A percentile compares a stretch with the other conserved stretches of the same genome.
phyloP scores from a whole-genome alignment of 2,888 invertebrate genomes.

The Apodemia mormo region DNA sequence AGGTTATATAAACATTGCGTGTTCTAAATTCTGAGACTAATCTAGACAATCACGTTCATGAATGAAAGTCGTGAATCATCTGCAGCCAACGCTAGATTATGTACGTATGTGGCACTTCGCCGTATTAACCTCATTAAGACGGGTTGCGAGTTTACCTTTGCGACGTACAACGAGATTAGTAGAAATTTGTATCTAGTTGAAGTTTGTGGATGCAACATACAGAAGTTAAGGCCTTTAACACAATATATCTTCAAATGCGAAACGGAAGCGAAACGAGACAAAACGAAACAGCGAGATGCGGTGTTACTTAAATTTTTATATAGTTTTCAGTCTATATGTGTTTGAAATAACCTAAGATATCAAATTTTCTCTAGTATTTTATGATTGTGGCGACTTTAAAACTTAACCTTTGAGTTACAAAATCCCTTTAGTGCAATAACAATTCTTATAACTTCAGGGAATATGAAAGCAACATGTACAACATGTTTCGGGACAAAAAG shows the following conservation, averaged over 20 bases:
- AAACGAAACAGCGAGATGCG: slow-evolving; percentile 28
- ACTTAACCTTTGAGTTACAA: too few species aligned
- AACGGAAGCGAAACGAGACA: slow-evolving; percentile 15
- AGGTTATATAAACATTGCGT: not conserved
- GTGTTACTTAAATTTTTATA: not conserved
- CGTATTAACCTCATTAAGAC: slow-evolving; percentile 34
- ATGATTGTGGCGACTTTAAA: too few species aligned
- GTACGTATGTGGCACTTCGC: slow-evolving; percentile 3
- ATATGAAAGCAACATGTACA: too few species aligned
- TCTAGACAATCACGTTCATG: slow-evolving; percentile 15
- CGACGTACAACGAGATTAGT: slow-evolving; percentile 49
- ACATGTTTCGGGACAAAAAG: too few species aligned
- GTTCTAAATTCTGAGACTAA: not conserved
- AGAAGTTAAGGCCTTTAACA: slow-evolving; percentile 19
- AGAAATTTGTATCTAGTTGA: slow-evolving; percentile 54
- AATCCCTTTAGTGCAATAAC: too few species aligned
- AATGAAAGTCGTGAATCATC: slow-evolving; percentile 18
- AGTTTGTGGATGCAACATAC: slow-evolving; percentile 42
- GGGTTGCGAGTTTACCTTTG: slow-evolving; percentile 31
- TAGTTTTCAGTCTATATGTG: too few species aligned
- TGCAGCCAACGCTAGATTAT: not conserved
- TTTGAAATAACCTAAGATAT: too few species aligned
- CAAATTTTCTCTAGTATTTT: too few species aligned
- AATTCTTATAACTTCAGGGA: too few species aligned
- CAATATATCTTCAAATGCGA: not conserved